Evolutionary conservation across 2,113 vertebrate genomes (phyloP).

Genomic region (Ahaetulla prasina): DNA sequence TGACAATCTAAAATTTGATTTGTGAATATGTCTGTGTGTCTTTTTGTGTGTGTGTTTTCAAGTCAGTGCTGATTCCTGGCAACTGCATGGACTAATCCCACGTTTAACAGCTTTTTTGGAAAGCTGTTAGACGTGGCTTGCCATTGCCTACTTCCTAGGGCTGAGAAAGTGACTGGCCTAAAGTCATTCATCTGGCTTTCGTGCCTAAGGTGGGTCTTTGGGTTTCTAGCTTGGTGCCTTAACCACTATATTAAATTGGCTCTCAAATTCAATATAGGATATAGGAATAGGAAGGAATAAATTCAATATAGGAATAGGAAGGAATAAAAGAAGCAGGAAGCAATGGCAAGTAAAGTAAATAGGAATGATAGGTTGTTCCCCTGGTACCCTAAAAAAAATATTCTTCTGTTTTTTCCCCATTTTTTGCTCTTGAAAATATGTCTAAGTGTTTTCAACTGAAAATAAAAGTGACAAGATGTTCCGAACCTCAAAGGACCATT

Average conservation of each 20-base stretch:
- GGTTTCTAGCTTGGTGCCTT: background rate
- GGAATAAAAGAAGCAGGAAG: background rate
- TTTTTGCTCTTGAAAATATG: background rate
- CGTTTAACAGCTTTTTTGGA: background rate
- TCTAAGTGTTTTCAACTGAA: background rate
- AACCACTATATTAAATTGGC: background rate
- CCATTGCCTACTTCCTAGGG: background rate
- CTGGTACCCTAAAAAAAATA: background rate
- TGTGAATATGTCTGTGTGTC: background rate
- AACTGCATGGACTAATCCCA: background rate
- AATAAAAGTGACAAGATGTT: background rate
- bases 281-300: background rate
- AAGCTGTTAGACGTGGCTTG: background rate
- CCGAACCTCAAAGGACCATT: background rate
- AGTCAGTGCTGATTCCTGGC: background rate
- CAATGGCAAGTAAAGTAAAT: background rate
- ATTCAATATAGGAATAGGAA: background rate
- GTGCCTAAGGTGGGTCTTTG: background rate
- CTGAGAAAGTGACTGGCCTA: background rate
- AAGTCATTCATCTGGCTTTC: background rate
- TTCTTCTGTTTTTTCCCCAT: background rate
- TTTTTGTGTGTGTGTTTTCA: background rate
- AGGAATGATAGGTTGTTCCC: background rate
- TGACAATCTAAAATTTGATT: background rate
- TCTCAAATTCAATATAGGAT: background rate